Evolutionary conservation across 1,140 invertebrate genomes (phyloP), one percentile per base, ranked within the genome.

Genomic region (Oryctes rhinoceros): DNA sequence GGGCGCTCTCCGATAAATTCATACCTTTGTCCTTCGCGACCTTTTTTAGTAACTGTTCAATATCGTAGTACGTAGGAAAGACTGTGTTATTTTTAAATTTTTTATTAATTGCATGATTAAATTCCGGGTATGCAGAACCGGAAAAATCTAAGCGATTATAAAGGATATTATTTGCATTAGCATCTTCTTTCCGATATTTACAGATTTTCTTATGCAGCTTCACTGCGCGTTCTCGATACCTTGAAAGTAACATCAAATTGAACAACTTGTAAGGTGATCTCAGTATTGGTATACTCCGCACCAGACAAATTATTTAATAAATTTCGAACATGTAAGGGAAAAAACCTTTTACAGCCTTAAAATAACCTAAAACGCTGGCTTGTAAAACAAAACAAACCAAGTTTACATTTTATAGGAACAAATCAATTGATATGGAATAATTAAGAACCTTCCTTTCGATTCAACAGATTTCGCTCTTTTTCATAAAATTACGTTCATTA

Each of bases 41-140:
- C 49, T 87, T 88, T 20, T 84, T 83, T 24, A 92, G 85, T 62
- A 88, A 88, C 10, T 89, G 86, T 15, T 90, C 83, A 30, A 92
- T 88, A 83, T 92, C 91, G n/a, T 84, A 83, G 84, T 90, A 92
- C 82, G 91, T 91, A 1, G 91, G 91, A 83, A 92, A 91, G 39
- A 83, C 81, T 79, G 85, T 78, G 86, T 89, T 85, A 79, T 87
- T 86, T 84, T 88, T 85, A 48, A 88, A 86, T 87, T 90, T 89
- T 80, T 89, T 85, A 79, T 89, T 87, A 4, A 92, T 88, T 0
- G 90, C 90, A 59, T 88, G 85, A 86, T 92, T 91, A 2, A 92
- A 89, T 79, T 87, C 83, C 24, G 86, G 83, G 83, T 87, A 91
- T 84, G 81, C 83, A n/a, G 85, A 89, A 84, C 81, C 87, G 75